Evolutionary conservation across 1,140 invertebrate species (phyloP), one percentile per base, ranked within the genome.

Genomic region (Araneus ventricosus): DNA sequence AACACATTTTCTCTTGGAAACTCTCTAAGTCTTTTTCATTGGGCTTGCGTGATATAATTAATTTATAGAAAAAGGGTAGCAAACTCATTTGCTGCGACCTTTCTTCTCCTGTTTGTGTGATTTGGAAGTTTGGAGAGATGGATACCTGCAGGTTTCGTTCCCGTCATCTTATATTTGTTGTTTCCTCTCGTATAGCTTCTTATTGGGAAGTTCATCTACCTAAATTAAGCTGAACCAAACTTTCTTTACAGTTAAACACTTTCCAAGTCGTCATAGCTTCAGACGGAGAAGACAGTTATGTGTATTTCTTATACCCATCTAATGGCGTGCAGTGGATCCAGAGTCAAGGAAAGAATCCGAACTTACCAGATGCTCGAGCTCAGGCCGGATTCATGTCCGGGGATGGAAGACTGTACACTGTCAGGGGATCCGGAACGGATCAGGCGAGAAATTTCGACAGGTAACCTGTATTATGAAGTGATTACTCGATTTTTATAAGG

Each of bases 281-380:
- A n/a, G 97, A 98, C 95, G 98, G 97, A 0, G 96, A 96, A 0
- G 97, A 98, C 87, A 97, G 97, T 17, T 99, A 97, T 95, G 97
- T 97, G 0, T 97, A 98, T 94, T 97, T 99, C 94, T 95, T 99
- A 63, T 99, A 99, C 95, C 97, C 98, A 2, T 97, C 98, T 93
- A 96, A 97, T 94, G 98, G 98, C 0, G 97, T 99, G 67, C 97
- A 98, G 95, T 99, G 99, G 99, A 97, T 99, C 70, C 97, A 98
- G 95, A 97, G 97, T 75, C 95, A 95, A 20, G 96, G 96, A 91
- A 96, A 97, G 94, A 95, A 95, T 39, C 95, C 96, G 5, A 97
- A 97, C 37, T 94, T 97, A 6, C 97, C 97, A 3, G 98, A 99
- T 95, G 98, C 98, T 0, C 97, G 97, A 94, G 98, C 98, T 24